phyloP scores from a whole-genome alignment of 1,140 invertebrate genomes.

The Drosophila pseudoananassae region DNA sequence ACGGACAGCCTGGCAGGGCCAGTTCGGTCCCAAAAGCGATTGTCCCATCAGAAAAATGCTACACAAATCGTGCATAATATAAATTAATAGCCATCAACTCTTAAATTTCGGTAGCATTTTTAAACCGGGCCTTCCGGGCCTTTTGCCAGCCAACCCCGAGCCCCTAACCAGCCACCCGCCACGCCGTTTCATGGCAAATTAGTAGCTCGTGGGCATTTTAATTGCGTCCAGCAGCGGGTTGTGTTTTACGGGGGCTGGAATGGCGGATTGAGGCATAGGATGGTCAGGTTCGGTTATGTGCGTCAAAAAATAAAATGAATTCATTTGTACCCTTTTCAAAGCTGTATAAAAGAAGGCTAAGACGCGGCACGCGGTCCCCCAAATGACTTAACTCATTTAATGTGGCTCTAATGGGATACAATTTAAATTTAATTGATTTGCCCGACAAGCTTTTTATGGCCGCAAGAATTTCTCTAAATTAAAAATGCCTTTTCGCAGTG shows the following conservation, averaged over 20 bases:
- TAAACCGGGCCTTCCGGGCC: constrained; percentile 31
- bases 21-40: constrained; percentile 21
- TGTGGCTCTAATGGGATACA: constrained; percentile 81
- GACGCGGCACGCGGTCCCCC: constrained; percentile 52
- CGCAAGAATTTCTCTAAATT: constrained; percentile 75
- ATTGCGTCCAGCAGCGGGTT: constrained; percentile 58
- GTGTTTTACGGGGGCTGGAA: background rate
- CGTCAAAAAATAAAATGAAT: constrained; percentile 82
- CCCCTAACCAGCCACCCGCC: constrained; percentile 16
- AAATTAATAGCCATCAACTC: constrained; percentile 80
- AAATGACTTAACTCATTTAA: constrained; percentile 82
- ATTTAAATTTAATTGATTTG: constrained; percentile 83
- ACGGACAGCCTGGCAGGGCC: constrained; percentile 19
- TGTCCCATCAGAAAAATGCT: constrained; percentile 47
- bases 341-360: constrained; percentile 70
- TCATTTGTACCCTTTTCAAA: constrained; percentile 81
- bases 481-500: constrained; percentile 57
- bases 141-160: background rate
- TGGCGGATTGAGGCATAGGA: background rate
- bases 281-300: constrained; percentile 47
- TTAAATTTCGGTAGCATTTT: constrained; percentile 58
- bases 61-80: constrained; percentile 76
- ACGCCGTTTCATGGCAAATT: constrained; percentile 73
- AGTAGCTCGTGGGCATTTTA: constrained; percentile 82
- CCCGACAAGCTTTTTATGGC: constrained; percentile 72